Base-by-base conservation (phyloP, 2,888 invertebrate genomes). In the Augiades crinisus region DNA sequence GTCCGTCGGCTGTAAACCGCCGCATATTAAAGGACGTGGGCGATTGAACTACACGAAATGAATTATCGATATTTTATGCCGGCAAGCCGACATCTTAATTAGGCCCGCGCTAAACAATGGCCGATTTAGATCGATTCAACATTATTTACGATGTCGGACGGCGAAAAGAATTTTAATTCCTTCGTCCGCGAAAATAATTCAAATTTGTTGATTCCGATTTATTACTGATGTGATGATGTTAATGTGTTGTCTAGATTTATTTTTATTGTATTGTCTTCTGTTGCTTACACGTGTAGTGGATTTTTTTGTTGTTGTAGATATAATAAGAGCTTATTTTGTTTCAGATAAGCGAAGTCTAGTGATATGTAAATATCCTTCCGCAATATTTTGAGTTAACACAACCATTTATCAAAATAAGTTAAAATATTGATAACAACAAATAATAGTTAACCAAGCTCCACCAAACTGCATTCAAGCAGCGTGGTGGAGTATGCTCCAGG, bases 51-150 rank as follows among this genome's bases (percentile, higher is more conserved):
- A 63, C 59, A 57, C 53, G 46, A 63, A 70, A 72, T 77, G 70
- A 78, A 67, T 72, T 75, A 78, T 76, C 61, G 74, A 62, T 59
- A 63, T 67, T 68, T 77, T 73, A 73, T 72, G 68, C 72, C 62
- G 63, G 62, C 55, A 55, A 62, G 54, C 44, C 61, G 64, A 75
- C 70, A 68, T 68, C 78, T 77, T 75, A 74, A 77, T 76, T 77
- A 75, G 57, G 56, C 54, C 61, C 65, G 65, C 64, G 63, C 62
- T 60, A 65, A 61, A 61, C 63, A 59, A 57, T 58, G 53, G 47
- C 6, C 22, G 6, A 33, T 17, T 43, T 43, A 22, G 41, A 49
- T 49, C 24, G 33, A 10, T 31, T 38, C 36, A 36, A 49, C 1
- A 22, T 40, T 40, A 40, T 49, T 49, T 49, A 49, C 41, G 34